Evolutionary conservation across 2,888 invertebrate species (phyloP).

Genomic region (Onchidella celtica): DNA sequence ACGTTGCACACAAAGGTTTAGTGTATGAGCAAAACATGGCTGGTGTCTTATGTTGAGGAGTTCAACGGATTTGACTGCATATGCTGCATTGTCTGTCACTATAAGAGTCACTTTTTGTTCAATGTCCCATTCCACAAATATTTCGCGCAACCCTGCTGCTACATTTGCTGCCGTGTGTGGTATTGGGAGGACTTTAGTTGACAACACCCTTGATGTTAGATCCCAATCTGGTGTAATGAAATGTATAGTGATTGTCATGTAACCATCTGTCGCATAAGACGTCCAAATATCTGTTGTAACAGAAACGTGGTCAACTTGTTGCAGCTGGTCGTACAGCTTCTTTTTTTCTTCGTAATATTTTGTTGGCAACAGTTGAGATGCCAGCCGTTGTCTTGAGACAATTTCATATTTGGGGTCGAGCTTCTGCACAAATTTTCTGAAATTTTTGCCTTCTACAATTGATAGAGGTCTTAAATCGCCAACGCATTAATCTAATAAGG

Average conservation of each 20-base stretch:
- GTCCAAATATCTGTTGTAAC: conserved; percentile 30
- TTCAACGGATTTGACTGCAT: conserved; percentile 2
- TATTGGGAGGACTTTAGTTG: not conserved
- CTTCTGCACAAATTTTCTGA: not conserved
- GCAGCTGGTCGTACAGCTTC: not conserved
- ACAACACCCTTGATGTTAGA: not conserved
- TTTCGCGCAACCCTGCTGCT: not conserved
- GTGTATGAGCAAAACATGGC: conserved; percentile 34
- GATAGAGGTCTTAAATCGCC: conserved; percentile 1
- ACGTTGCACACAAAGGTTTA: conserved; percentile 3
- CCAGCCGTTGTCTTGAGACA: not conserved
- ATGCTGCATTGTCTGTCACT: conserved; percentile 28
- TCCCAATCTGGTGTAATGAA: conserved; percentile 4
- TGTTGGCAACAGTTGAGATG: conserved; percentile 2
- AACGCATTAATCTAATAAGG: not conserved
- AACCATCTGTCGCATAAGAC: not conserved
- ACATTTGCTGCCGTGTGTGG: conserved; percentile 28
- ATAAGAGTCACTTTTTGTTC: not conserved
- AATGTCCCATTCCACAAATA: conserved; percentile 6
- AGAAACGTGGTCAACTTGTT: not conserved
- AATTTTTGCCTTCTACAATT: conserved; percentile 3
- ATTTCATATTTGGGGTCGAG: conserved; percentile 19
- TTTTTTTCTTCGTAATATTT: not conserved
- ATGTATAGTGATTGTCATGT: conserved; percentile 29
- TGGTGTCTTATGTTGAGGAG: not conserved